These are phyloP conservation scores for Melanophora roralis DNA, from an alignment of 2,888 invertebrate genomes.

Conservation along the genomic window DNA sequence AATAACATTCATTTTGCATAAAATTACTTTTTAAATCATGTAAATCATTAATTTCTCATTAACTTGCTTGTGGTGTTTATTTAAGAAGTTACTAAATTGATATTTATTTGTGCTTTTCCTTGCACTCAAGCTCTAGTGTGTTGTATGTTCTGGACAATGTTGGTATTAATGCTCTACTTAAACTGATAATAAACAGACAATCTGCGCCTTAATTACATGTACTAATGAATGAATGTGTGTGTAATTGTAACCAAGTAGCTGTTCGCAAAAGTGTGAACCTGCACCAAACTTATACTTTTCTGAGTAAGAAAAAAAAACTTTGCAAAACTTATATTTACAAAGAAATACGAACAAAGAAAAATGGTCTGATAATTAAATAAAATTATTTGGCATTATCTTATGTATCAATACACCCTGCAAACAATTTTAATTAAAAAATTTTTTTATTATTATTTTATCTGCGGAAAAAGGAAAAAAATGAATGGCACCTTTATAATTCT, in stretches of 20 bases:
- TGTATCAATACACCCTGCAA: not conserved
- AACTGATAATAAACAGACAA: conserved; percentile 55
- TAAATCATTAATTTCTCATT: conserved; percentile 28
- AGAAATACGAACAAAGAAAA: not conserved
- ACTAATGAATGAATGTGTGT: not conserved
- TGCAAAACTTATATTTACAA: not conserved
- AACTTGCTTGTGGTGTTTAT: conserved; percentile 5
- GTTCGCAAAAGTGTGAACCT: conserved; percentile 31
- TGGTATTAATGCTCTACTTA: conserved; percentile 50
- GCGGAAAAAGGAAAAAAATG: no score
- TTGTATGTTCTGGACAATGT: conserved; percentile 38
- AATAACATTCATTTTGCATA: conserved; percentile 4
- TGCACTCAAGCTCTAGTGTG: not conserved
- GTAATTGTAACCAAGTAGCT: not conserved
- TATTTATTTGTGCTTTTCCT: not conserved
- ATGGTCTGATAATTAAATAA: conserved; percentile 38
- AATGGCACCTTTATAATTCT: no score
- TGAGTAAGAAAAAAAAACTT: not conserved
- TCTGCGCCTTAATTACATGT: conserved; percentile 51
- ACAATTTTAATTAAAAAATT: no score
- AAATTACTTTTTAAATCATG: conserved; percentile 39
- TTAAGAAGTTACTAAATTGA: conserved; percentile 4
- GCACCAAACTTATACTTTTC: conserved; percentile 20
- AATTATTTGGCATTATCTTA: not conserved
- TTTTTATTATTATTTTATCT: no score